These are phyloP conservation scores for Tauraco hartlaubi DNA, from an alignment of 2,797 vertebrate species.

Conservation along the genomic window DNA sequence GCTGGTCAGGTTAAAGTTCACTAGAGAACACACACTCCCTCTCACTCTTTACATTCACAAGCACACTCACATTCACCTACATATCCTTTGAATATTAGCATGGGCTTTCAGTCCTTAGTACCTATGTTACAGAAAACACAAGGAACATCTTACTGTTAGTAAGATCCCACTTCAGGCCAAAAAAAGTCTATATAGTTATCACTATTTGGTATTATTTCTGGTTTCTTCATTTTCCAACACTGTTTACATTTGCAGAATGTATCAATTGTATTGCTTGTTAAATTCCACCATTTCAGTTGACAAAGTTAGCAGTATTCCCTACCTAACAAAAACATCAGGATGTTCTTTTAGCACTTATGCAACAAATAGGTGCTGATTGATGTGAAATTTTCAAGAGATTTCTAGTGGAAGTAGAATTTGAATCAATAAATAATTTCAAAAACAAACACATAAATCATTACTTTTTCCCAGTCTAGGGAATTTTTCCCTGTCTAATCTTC, in stretches of 20 bases:
- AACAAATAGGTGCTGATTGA: not conserved
- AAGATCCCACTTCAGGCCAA: not conserved
- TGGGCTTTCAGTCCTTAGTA: not conserved
- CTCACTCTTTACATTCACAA: not conserved
- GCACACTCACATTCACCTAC: not conserved
- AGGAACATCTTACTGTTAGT: not conserved
- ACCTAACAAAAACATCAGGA: not conserved
- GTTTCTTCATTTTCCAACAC: not conserved
- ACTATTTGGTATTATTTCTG: not conserved
- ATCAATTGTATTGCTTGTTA: not conserved
- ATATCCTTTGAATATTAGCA: not conserved
- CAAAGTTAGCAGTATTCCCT: not conserved
- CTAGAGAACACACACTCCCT: not conserved
- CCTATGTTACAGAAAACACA: not conserved
- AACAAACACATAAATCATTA: not conserved
- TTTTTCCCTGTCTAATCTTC: not conserved
- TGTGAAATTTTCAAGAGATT: not conserved
- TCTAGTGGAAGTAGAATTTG: not conserved
- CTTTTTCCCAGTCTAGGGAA: not conserved
- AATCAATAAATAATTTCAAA: not conserved
- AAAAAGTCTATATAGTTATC: not conserved
- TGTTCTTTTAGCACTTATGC: not conserved
- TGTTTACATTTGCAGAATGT: not conserved
- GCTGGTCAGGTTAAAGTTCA: no score
- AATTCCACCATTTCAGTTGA: not conserved